phyloP scores from a whole-genome alignment of 2,888 invertebrate genomes.

The Sturmia bella region DNA sequence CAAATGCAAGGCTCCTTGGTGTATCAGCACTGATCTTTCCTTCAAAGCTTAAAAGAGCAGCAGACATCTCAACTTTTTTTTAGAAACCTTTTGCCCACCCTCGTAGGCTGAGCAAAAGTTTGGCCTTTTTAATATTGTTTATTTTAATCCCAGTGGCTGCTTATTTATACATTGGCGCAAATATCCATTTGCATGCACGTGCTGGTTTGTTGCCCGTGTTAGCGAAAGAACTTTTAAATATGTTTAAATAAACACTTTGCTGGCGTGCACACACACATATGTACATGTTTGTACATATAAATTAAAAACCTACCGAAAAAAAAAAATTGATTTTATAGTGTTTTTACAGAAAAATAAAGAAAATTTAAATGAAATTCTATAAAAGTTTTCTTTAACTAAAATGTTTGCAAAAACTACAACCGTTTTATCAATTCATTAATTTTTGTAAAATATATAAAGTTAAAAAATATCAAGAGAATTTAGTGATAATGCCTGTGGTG shows the following conservation, averaged over 20 bases:
- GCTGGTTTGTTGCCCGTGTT: slow-evolving; percentile 31
- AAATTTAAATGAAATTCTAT: too few relatives aligned
- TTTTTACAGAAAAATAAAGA: too few relatives aligned
- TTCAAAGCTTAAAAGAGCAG: too few relatives aligned
- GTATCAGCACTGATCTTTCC: too few relatives aligned
- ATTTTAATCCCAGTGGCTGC: slow-evolving; percentile 47
- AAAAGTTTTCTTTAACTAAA: not conserved
- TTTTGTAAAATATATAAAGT: not conserved
- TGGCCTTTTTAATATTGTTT: slow-evolving; percentile 1
- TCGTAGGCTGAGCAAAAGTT: slow-evolving; percentile 3
- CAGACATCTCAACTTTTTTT: too few relatives aligned
- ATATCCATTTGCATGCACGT: slow-evolving; percentile 63
- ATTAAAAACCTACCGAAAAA: too few relatives aligned
- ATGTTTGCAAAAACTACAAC: not conserved
- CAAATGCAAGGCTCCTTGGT: too few relatives aligned
- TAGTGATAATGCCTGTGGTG: too few relatives aligned
- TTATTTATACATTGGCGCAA: slow-evolving; percentile 67
- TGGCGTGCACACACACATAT: not conserved
- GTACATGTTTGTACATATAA: not conserved
- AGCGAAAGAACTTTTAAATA: not conserved
- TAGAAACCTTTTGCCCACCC: not conserved
- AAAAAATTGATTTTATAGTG: too few relatives aligned
- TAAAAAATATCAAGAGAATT: too few relatives aligned
- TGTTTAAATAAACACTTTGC: too few relatives aligned
- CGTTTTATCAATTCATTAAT: not conserved